These are phyloP conservation scores for Cephus pulcher DNA, from an alignment of 2,888 invertebrate genomes.

Conservation along the genomic window DNA sequence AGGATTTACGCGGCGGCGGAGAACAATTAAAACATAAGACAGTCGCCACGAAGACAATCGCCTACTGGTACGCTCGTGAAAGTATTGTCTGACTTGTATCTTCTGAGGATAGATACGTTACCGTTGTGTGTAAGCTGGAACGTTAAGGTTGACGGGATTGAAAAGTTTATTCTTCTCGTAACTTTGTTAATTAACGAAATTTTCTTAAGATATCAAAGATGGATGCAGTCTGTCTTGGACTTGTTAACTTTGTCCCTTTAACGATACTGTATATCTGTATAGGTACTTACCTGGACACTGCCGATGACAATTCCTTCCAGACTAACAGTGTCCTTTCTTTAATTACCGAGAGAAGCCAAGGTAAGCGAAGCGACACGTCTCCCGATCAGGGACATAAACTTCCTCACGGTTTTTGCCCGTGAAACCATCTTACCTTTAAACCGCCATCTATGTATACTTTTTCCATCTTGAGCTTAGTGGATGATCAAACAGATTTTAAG, in stretches of 20 bases:
- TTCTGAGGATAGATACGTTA: not conserved
- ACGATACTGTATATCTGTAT: not conserved
- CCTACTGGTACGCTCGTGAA: constrained; percentile 15
- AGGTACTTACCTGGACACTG: not conserved
- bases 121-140: not conserved
- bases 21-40: constrained; percentile 58
- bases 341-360: constrained; percentile 19
- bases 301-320: not conserved
- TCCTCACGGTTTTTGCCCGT: constrained; percentile 16
- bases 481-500: not conserved
- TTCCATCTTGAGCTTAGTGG: not conserved
- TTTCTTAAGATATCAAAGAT: not conserved
- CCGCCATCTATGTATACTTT: not conserved
- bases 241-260: not conserved
- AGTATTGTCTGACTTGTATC: constrained; percentile 26
- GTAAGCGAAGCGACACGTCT: constrained; percentile 22
- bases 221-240: not conserved
- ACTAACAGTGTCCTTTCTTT: constrained; percentile 11
- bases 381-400: constrained; percentile 6
- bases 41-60: constrained; percentile 37
- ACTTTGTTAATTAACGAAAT: not conserved
- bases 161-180: not conserved
- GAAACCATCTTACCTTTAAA: constrained; percentile 1
- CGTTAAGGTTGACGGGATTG: not conserved
- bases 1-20: constrained; percentile 54